Evolutionary conservation across 2,113 vertebrate species (phyloP).

Genomic region (Amphiprion ocellaris): DNA sequence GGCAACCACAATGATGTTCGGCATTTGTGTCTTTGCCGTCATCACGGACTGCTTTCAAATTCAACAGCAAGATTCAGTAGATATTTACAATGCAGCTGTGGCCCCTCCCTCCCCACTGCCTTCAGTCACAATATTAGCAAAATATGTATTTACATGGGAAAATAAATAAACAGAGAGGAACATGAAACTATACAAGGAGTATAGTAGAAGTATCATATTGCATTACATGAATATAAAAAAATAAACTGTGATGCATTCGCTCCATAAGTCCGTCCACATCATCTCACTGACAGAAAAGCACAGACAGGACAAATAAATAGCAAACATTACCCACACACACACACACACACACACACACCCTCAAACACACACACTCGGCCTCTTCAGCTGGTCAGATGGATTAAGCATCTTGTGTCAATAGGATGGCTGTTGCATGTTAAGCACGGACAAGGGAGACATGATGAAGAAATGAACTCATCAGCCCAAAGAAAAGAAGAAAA

Average conservation of each 20-base stretch:
- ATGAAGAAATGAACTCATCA: constrained; percentile 55
- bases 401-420: constrained; percentile 70
- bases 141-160: constrained; percentile 79
- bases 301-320: constrained; percentile 83
- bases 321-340: constrained; percentile 38
- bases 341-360: constrained; percentile 32
- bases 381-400: constrained; percentile 66
- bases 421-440: constrained; percentile 63
- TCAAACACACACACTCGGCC: constrained; percentile 22
- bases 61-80: constrained; percentile 54
- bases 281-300: constrained; percentile 69
- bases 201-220: constrained; percentile 76
- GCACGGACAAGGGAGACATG: constrained; percentile 58
- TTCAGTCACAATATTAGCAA: constrained; percentile 64
- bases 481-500: constrained; percentile 42
- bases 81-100: constrained; percentile 73
- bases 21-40: constrained; percentile 56
- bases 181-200: constrained; percentile 73
- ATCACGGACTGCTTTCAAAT: constrained; percentile 29
- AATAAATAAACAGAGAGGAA: constrained; percentile 77
- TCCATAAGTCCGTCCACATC: constrained; percentile 35
- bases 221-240: constrained; percentile 79
- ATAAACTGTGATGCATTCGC: constrained; percentile 66
- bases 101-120: constrained; percentile 25
- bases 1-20: constrained; percentile 29